Base-by-base conservation (phyloP, 2,797 vertebrate genomes). In the Danio tinwini region DNA sequence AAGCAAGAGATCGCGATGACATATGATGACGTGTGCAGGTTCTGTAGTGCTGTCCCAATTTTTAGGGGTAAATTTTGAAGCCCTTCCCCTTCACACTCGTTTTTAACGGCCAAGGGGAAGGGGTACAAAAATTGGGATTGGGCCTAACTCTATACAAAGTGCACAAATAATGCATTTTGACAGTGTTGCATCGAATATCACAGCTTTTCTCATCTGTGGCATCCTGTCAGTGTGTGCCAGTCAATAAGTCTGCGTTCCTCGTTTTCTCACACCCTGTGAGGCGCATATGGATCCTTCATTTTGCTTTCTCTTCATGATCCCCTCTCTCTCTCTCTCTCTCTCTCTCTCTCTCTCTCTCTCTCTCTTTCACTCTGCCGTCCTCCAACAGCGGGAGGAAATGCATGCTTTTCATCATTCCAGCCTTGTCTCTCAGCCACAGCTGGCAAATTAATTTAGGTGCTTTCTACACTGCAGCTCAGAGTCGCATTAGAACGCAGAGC, bases 361-460 rank as follows among this genome's bases (percentile, higher is more conserved):
- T 29, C 29, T 29, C 29, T 29, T 29, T 29, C 29, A 29, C 29
- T 29, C 53, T 49, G 17, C 39, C 21, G 39, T 67, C 64, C 21
- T 78, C 47, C 58, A 67, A 63, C 53, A 61, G 64, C 45, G 12
- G 55, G 44, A 68, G 74, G 77, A 82, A 82, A 78, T 52, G 58
- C 81, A 44, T 62, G 69, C 64, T 85, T 81, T 81, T 85, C 76
- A 75, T 81, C 71, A 81, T 82, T 81, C 80, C 71, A 47, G 55
- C 16, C 71, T 39, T 64, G 79, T 76, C 69, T 80, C 64, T 80
- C 59, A 53, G 77, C 76, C 73, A 53, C 85, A 86, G 81, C 81
- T 87, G 84, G 85, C 47, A 85, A 86, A 85, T 85, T 79, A 74
- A 87, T 88, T 86, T 78, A 56, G 44, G 11, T 63, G 63, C 69